These are phyloP conservation scores for Cosmia trapezina DNA, from an alignment of 2,888 invertebrate genomes.

Conservation along the genomic window DNA sequence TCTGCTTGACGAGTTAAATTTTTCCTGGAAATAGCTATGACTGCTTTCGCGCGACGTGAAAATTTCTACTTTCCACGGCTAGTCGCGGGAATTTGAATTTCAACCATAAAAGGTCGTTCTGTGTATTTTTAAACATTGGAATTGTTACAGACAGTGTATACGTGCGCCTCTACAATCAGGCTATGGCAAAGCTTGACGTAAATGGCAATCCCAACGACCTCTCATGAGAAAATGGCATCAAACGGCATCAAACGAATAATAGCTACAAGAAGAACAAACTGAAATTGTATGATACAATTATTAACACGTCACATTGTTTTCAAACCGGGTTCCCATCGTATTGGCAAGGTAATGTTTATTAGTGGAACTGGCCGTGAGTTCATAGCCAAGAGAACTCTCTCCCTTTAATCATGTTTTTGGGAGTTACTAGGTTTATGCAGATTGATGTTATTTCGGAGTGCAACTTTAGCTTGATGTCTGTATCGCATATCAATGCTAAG, in stretches of 20 bases:
- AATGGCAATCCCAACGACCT: not conserved
- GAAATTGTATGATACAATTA: not conserved
- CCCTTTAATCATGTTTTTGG: not conserved
- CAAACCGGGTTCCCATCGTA: not conserved
- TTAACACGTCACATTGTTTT: not conserved
- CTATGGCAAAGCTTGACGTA: slow-evolving; percentile 5
- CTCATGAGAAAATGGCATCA: not conserved
- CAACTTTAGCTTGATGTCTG: not conserved
- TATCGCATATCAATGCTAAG: not conserved
- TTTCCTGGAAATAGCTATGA: slow-evolving; percentile 37
- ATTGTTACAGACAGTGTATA: not conserved
- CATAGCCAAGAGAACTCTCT: slow-evolving; percentile 7
- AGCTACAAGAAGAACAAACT: not conserved
- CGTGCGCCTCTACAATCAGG: not conserved
- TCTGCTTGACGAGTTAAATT: slow-evolving; percentile 13
- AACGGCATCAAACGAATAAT: not conserved
- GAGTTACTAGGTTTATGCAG: not conserved
- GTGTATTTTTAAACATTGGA: slow-evolving; percentile 31
- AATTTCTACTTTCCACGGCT: slow-evolving; percentile 57
- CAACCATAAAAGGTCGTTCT: slow-evolving; percentile 39
- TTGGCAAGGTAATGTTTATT: slow-evolving; percentile 11
- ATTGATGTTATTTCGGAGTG: not conserved
- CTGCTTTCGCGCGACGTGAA: slow-evolving; percentile 43
- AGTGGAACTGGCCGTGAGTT: slow-evolving; percentile 10
- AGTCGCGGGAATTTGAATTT: slow-evolving; percentile 51